phyloP scores from a whole-genome alignment of 2,888 invertebrate genomes.

The Sepioteuthis lessoniana region DNA sequence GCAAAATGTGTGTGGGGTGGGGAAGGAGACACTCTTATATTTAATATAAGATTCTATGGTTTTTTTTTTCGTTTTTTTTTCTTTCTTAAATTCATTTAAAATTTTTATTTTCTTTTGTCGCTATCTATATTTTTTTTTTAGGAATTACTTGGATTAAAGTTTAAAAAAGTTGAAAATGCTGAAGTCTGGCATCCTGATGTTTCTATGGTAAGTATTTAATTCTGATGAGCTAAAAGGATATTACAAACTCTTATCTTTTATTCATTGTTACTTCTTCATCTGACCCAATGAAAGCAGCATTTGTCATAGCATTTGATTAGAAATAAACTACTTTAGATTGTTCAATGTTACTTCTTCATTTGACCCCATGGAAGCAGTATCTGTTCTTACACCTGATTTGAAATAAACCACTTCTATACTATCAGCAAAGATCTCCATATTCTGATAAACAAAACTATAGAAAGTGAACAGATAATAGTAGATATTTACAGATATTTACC shows the following conservation, averaged over 20 bases:
- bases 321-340: neutral
- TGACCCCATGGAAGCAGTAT: neutral
- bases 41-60: no score
- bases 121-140: constrained; percentile 55
- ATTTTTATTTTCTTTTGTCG: no score
- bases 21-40: no score
- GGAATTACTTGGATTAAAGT: constrained; percentile 75
- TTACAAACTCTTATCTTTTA: neutral
- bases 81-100: no score
- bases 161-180: constrained; percentile 72
- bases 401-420: neutral
- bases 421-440: neutral
- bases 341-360: neutral
- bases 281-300: neutral
- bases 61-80: no score
- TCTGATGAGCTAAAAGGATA: neutral
- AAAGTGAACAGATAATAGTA: neutral
- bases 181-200: constrained; percentile 77
- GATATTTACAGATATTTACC: no score
- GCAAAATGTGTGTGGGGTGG: no score
- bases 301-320: neutral
- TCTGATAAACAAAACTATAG: neutral
- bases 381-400: neutral
- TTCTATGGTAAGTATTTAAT: constrained; percentile 71
- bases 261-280: neutral